These are phyloP conservation scores for Stenolophus ochropezus DNA, from an alignment of 2,888 invertebrate species.

Conservation along the genomic window DNA sequence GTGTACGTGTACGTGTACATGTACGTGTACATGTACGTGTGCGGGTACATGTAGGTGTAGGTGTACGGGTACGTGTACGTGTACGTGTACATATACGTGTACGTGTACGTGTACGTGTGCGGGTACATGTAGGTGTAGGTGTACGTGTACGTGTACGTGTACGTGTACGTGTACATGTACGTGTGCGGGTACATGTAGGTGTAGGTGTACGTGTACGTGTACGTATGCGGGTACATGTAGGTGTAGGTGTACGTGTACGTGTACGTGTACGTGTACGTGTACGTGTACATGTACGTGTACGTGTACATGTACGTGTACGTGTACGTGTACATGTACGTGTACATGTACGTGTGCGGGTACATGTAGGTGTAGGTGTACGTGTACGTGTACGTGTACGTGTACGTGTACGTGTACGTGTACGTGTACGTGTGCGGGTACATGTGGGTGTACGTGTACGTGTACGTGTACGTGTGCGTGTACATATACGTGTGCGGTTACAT, in stretches of 20 bases:
- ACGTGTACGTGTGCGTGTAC: slow-evolving; percentile 11
- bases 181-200: too few species aligned
- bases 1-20: too few species aligned
- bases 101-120: too few species aligned
- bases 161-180: too few species aligned
- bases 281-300: neutral
- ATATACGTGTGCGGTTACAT: slow-evolving; percentile 54
- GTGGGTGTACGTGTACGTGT: slow-evolving; percentile 11
- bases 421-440: neutral
- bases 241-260: neutral
- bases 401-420: neutral
- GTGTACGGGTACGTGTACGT: too few species aligned
- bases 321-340: neutral
- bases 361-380: neutral
- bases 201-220: too few species aligned
- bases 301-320: neutral
- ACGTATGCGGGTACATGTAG: too few species aligned
- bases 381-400: neutral
- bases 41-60: too few species aligned
- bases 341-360: neutral
- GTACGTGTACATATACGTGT: too few species aligned
- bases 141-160: too few species aligned
- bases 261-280: neutral
- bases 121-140: too few species aligned
- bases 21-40: too few species aligned